Base-by-base conservation (phyloP, 2,113 vertebrate species). In the Oriolus oriolus region DNA sequence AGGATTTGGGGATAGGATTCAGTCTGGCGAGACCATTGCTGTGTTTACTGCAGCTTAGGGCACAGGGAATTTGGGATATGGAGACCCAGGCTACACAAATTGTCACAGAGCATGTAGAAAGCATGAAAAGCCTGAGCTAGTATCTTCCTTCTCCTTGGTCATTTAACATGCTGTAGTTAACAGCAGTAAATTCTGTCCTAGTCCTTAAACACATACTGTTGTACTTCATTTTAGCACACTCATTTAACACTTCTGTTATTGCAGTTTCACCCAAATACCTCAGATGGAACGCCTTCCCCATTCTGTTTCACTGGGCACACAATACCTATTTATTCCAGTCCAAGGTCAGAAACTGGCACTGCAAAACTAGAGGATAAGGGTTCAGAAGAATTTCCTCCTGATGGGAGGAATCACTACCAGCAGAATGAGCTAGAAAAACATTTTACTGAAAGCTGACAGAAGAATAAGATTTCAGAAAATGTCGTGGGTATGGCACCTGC, bases 391-490 rank as follows among this genome's bases (percentile, higher is more conserved):
- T 30, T 89, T 84, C 21, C 13, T 71, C 30, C 28, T 31, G 8
- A 61, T 39, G 21, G 23, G 15, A 89, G 20, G 37, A 94, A 79
- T 79, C 33, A 35, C 19, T 44, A 52, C 7, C 9, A 56, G 24
- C 15, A 90, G 59, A 78, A 81, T 21, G 8, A 90, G 35, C 13
- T 57, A 50, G 33, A 54, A 75, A 81, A 84, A 33, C 22, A 74
- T 35, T 78, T 49, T 53, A 57, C 20, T 81, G 47, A 28, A 83
- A 59, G 49, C 21, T 64, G 18, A 16, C n/a, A 79, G 82, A 56
- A 82, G 57, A 91, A 28, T n/a, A 61, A 76, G 15, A 7, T 64
- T 71, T 79, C 81, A 84, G 60, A 63, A 74, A 94, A 70, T 64
- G 6, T 28, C 45, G 37, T 68, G 18, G 14, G 24, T 54, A 49